Percentiles rank a stretch among this genome's conserved stretches.
Evolutionary conservation across 2,797 vertebrate genomes (phyloP).

Genomic region (Eleutherodactylus coqui): DNA sequence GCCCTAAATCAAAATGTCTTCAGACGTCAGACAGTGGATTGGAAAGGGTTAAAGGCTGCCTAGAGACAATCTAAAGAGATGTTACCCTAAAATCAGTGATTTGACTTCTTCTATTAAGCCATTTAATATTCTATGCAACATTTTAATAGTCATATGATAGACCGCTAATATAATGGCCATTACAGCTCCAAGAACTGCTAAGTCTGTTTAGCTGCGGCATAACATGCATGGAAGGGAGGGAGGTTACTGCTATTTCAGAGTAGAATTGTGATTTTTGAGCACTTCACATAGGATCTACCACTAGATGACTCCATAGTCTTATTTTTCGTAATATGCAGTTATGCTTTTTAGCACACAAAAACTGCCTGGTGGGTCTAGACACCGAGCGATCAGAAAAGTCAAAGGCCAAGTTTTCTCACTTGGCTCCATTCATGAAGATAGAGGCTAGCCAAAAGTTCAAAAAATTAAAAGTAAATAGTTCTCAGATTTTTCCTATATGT

Average conservation of each 20-base stretch:
- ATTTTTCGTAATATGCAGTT: neutral
- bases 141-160: neutral
- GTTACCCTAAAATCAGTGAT: neutral
- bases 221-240: too few species aligned
- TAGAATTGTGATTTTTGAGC: neutral
- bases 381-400: constrained; percentile 6
- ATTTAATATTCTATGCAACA: neutral
- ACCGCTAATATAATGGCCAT: neutral
- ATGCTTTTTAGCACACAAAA: neutral
- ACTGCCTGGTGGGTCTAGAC: constrained; percentile 45
- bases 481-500: constrained; percentile 58
- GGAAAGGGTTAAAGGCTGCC: too few species aligned
- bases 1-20: too few species aligned
- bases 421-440: constrained; percentile 35
- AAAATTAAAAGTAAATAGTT: constrained; percentile 57
- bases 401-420: constrained; percentile 34
- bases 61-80: neutral
- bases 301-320: constrained; percentile 35
- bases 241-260: neutral
- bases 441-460: constrained; percentile 50
- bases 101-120: neutral
- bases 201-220: too few species aligned
- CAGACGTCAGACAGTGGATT: neutral
- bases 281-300: neutral
- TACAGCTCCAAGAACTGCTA: neutral